These are phyloP conservation scores for Meteorus cinctellus DNA, from an alignment of 2,888 invertebrate genomes.

Conservation along the genomic window DNA sequence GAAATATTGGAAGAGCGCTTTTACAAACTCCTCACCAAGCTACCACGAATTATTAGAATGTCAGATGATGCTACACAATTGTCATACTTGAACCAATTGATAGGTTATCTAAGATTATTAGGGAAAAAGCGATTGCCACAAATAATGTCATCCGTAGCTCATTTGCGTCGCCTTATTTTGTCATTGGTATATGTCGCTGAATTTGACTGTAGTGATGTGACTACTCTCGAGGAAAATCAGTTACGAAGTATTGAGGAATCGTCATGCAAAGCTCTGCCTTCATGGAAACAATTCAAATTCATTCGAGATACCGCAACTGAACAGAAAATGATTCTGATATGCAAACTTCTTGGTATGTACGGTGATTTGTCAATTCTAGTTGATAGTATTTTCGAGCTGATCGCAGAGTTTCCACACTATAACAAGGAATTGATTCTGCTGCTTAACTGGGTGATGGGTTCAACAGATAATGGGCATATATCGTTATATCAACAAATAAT, in stretches of 20 bases:
- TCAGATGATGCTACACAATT: slow-evolving; percentile 79
- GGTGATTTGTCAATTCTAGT: slow-evolving; percentile 77
- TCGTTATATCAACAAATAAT: slow-evolving; percentile 62
- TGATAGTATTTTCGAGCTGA: slow-evolving; percentile 79
- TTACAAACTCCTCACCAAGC: slow-evolving; percentile 76
- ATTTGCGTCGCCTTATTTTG: slow-evolving; percentile 77
- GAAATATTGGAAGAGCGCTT: slow-evolving; percentile 79
- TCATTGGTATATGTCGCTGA: slow-evolving; percentile 76
- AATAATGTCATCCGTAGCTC: slow-evolving; percentile 76
- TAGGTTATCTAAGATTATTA: slow-evolving; percentile 80
- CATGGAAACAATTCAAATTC: slow-evolving; percentile 81
- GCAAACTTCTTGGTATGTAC: slow-evolving; percentile 76
- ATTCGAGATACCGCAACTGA: slow-evolving; percentile 74
- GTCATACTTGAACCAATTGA: slow-evolving; percentile 78
- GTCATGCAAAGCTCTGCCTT: slow-evolving; percentile 66
- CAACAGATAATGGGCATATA: slow-evolving; percentile 49
- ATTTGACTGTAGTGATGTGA: slow-evolving; percentile 73
- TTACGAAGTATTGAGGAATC: slow-evolving; percentile 70
- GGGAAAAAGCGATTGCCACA: slow-evolving; percentile 76
- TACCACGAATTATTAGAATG: slow-evolving; percentile 80
- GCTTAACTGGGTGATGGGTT: slow-evolving; percentile 76
- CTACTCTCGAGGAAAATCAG: slow-evolving; percentile 76
- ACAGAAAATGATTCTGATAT: slow-evolving; percentile 76
- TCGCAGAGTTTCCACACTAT: slow-evolving; percentile 74
- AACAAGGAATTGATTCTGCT: slow-evolving; percentile 79